phyloP scores from a whole-genome alignment of 2,113 vertebrate species.

The Apaloderma vittatum region DNA sequence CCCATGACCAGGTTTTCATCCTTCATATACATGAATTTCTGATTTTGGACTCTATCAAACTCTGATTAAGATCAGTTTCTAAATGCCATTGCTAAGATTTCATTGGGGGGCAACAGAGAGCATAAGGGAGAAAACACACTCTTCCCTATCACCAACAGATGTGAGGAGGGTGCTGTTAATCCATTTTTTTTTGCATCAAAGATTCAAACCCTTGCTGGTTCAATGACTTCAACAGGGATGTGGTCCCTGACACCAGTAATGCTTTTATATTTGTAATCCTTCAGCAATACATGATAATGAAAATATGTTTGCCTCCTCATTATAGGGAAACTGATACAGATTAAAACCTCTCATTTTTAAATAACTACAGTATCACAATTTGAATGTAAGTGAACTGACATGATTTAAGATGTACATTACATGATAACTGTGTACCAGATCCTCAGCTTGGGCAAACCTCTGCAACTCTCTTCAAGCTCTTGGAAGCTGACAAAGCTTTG shows the following conservation, averaged over 20 bases:
- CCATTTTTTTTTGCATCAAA: neutral
- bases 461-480: neutral
- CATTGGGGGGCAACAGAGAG: rapidly evolving
- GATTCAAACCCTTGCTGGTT: neutral
- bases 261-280: neutral
- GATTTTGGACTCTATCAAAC: neutral
- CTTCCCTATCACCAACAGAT: rapidly evolving
- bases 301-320: neutral
- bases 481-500: neutral
- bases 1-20: neutral
- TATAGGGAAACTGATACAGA: neutral
- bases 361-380: neutral
- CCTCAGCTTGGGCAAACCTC: neutral
- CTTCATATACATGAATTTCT: neutral
- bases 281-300: neutral
- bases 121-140: neutral
- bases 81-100: neutral
- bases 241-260: neutral
- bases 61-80: neutral
- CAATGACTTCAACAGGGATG: neutral
- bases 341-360: neutral
- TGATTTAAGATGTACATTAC: neutral
- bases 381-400: neutral
- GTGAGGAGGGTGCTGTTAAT: neutral
- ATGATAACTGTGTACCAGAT: neutral